Conservation (phyloP, 1,140 invertebrate genomes). For the Tetramorium simillimum region DNA sequence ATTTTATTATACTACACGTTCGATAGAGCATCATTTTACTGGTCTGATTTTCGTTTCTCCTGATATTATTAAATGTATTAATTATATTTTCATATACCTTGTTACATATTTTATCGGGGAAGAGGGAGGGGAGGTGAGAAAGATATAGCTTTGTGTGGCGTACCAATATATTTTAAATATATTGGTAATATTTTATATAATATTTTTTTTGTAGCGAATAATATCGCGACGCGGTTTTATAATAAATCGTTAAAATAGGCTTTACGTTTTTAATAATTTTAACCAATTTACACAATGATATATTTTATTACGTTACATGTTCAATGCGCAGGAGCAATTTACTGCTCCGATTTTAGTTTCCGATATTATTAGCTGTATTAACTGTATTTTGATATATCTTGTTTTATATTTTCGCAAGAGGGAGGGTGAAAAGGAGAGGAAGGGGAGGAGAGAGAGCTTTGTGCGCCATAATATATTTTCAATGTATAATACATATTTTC, state of each 20-base stretch:
- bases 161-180: neutral
- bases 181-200: neutral
- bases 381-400: neutral
- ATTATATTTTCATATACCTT: neutral
- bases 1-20: neutral
- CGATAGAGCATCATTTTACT: neutral
- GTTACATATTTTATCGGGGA: neutral
- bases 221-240: neutral
- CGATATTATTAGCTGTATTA: conserved; percentile 10
- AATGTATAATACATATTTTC: neutral
- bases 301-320: neutral
- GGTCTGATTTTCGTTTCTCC: neutral
- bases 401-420: neutral
- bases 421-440: too few species aligned
- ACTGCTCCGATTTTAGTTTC: neutral
- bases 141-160: neutral
- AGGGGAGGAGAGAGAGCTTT: neutral
- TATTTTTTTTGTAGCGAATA: neutral
- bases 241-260: too few species aligned
- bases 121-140: too few species aligned
- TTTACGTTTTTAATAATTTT: neutral
- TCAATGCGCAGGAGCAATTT: neutral
- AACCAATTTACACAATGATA: neutral
- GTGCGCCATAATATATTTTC: neutral
- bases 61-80: conserved; percentile 9